Evolutionary conservation across 35 echinoderm and acorn worm species (phyloP).

Genomic region (Eucidaris tribuloides): DNA sequence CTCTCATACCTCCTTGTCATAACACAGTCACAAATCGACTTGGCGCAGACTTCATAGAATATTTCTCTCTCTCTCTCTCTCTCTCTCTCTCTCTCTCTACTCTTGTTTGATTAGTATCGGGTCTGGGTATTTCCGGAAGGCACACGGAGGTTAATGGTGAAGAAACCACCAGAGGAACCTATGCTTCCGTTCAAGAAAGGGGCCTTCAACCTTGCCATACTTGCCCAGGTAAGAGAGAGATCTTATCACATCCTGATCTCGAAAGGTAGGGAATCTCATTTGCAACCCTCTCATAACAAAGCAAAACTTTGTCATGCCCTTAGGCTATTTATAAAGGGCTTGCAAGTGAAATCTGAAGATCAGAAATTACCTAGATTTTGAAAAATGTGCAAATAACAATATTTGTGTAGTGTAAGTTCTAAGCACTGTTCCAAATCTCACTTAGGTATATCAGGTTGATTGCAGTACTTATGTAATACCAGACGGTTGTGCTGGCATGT

Average conservation of each 20-base stretch:
- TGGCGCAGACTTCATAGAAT: too few relatives aligned
- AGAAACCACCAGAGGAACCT: conserved; percentile 31
- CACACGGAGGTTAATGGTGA: conserved; percentile 42
- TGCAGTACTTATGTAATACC: too few relatives aligned
- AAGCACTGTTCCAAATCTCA: too few relatives aligned
- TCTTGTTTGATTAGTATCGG: too few relatives aligned
- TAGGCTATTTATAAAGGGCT: background rate
- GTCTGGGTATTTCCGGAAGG: conserved; percentile 91
- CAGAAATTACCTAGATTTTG: background rate
- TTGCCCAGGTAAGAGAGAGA: conserved; percentile 56
- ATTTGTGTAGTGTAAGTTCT: too few relatives aligned
- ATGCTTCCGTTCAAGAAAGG: conserved; percentile 89
- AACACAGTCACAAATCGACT: too few relatives aligned
- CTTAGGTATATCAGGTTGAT: too few relatives aligned
- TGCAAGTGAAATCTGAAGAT: background rate
- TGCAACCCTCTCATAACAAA: background rate
- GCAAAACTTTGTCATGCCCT: background rate
- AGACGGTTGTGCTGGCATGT: too few relatives aligned
- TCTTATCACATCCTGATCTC: background rate
- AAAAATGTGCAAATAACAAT: background rate
- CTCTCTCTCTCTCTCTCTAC: too few relatives aligned
- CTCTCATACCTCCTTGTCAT: too few relatives aligned
- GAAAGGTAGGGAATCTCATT: background rate
- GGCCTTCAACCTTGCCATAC: conserved; percentile 75
- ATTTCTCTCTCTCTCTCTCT: too few relatives aligned